Evolutionary conservation across 64 coral and sea anemone genomes (phyloP), one percentile per base, ranked within the genome.

Genomic region (Porites australiensis): DNA sequence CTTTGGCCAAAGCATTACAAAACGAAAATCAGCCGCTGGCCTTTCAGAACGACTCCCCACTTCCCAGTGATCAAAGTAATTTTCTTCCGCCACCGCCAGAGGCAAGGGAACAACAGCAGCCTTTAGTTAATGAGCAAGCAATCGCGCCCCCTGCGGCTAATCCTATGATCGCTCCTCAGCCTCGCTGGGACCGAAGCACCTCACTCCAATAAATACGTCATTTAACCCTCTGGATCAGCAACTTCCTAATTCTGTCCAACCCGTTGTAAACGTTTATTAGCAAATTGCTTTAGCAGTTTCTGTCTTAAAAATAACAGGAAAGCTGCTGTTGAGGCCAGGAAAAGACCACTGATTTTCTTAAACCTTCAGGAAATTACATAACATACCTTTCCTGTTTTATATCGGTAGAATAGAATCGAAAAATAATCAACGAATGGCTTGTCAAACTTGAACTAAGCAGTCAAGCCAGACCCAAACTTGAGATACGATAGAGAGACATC

Each of bases 1-100:
- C 72, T 9, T 64, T 77, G 37, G 20, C 55, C 8, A 89, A 75
- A 3, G 70, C 58, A 1, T 64, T 93, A 64, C 45, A 68, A 84
- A 84, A 84, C 44, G 81, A 84, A 50, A 84, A 67, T 68, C 81
- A 84, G 62, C 59, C 44, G 8, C 46, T 68, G 45, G 61, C 62
- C 13, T 50, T 68, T 69, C 81, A 69, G 64, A 84, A 84, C 63
- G 81, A 84, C 20, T 68, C 67, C 3, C 61, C 59, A 51, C 81
- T 63, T 9, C 81, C 81, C 62, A 52, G 16, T 4, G 81, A 84
- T 14, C 61, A 84, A 49, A 84, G n/a, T 84, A 50, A 52, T 43
- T 84, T 68, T 84, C 50, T 84, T 11, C 81, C 50, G 51, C 27
- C 62, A 10, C 81, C 81, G 51, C 45, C 10, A 8, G 47, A 61